A percentile compares a stretch with the other conserved stretches of the same genome.
These are phyloP conservation scores for Sterrhoptilus dennistouni DNA, from an alignment of 2,113 vertebrate genomes.

Conservation along the genomic window DNA sequence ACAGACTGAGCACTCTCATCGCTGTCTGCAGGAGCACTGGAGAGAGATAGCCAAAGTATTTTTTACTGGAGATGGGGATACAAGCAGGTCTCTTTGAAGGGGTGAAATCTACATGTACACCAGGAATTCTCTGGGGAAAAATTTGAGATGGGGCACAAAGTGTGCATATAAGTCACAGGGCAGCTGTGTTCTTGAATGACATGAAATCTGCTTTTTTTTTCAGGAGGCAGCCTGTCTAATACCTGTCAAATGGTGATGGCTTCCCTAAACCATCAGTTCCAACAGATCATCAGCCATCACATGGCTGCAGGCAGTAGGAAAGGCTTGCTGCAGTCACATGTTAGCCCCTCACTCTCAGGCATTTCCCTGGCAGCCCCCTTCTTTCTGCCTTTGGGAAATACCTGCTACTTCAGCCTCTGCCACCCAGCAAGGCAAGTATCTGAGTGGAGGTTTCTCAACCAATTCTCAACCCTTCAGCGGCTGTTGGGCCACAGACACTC, in stretches of 20 bases:
- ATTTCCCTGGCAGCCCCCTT: neutral
- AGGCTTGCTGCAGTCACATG: neutral
- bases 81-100: neutral
- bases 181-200: neutral
- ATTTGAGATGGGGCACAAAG: neutral
- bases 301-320: neutral
- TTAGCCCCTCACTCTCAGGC: accelerated
- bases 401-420: accelerated
- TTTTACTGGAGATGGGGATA: neutral
- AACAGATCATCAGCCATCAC: neutral
- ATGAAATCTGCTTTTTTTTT: neutral
- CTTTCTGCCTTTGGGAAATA: neutral
- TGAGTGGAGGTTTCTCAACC: neutral
- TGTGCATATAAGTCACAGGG: neutral
- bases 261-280: neutral
- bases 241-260: neutral
- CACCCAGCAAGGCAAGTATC: accelerated
- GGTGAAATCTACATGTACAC: neutral
- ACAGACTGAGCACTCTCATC: neutral
- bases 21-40: neutral
- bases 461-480: neutral
- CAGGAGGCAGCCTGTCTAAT: neutral
- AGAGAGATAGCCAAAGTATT: neutral
- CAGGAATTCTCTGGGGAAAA: neutral
- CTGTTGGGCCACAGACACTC: neutral